Conservation (phyloP, 2,113 vertebrate genomes). For the Paradisaea rubra region DNA sequence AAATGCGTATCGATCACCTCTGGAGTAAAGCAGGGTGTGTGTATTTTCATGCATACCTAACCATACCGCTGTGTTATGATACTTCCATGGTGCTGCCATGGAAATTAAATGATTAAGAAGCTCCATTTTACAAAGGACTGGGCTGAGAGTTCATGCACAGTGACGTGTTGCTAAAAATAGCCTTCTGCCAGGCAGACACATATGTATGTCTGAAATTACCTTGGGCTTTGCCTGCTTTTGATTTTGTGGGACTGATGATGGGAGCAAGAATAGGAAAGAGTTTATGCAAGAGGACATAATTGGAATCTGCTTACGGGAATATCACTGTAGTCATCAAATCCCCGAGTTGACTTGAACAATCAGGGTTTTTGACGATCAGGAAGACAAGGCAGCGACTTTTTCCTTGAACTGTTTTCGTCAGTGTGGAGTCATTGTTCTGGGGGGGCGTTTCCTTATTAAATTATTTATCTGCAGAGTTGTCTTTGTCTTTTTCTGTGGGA, state of each 20-base stretch:
- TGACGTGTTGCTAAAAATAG: not conserved
- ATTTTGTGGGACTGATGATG: not conserved
- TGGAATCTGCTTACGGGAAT: not conserved
- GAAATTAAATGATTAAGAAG: slow-evolving; percentile 14
- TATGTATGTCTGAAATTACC: not conserved
- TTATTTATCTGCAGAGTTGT: not conserved
- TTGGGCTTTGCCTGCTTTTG: not conserved
- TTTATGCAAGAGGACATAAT: not conserved
- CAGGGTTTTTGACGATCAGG: not conserved
- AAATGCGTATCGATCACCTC: accelerated
- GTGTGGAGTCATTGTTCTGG: not conserved
- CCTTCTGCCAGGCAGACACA: not conserved
- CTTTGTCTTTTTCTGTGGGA: not conserved
- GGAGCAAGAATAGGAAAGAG: not conserved
- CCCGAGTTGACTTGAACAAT: slow-evolving; percentile 6
- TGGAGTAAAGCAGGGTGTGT: not conserved
- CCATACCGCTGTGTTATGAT: accelerated
- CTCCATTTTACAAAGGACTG: not conserved
- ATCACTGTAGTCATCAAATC: slow-evolving; percentile 17
- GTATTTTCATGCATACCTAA: not conserved
- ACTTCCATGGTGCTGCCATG: not conserved
- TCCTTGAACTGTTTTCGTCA: not conserved
- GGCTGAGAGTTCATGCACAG: not conserved
- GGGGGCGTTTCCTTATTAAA: not conserved
- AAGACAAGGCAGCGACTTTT: not conserved